phyloP scores from a whole-genome alignment of 2,888 invertebrate species.

The Tyria jacobaeae region DNA sequence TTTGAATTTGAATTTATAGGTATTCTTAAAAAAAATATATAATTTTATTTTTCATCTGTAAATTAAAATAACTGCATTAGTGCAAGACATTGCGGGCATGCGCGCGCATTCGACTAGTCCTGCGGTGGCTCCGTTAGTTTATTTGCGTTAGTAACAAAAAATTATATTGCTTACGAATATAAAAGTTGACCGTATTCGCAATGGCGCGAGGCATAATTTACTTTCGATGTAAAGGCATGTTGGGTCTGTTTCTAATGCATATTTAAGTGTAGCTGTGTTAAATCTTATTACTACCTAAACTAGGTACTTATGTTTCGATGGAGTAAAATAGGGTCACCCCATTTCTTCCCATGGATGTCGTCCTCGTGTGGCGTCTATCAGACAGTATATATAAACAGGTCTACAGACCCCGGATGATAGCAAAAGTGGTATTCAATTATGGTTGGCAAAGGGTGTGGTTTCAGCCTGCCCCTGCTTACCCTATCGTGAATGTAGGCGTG shows the following conservation, averaged over 20 bases:
- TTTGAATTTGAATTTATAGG: background rate
- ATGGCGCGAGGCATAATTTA: background rate
- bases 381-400: no score
- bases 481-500: no score
- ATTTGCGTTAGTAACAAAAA: slow-evolving; percentile 28
- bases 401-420: no score
- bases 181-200: background rate
- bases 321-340: no score
- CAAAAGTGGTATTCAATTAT: no score
- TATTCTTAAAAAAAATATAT: background rate
- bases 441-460: no score
- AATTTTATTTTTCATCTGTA: background rate
- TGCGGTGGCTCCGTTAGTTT: slow-evolving; percentile 30
- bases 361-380: no score
- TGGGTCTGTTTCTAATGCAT: background rate
- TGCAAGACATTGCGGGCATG: slow-evolving; percentile 53
- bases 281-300: background rate
- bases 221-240: background rate
- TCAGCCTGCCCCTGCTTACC: no score
- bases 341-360: no score
- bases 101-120: slow-evolving; percentile 44
- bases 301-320: no score
- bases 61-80: slow-evolving; percentile 50
- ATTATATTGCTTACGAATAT: background rate
- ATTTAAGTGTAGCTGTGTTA: background rate